Evolutionary conservation across 2,888 invertebrate genomes (phyloP).

Genomic region (Tineola bisselliella): DNA sequence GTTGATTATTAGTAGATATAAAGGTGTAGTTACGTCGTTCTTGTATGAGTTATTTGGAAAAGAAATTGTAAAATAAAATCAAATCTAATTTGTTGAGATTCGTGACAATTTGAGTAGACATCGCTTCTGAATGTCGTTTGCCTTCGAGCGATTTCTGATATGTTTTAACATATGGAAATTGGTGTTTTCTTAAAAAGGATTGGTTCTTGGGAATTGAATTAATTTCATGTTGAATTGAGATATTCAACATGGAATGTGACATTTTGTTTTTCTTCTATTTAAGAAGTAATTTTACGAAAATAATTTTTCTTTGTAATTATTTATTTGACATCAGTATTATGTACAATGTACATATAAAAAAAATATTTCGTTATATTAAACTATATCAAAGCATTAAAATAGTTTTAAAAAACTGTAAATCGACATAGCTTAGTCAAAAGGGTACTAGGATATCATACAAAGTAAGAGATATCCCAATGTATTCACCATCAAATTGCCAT

Average conservation of each 20-base stretch:
- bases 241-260: background rate
- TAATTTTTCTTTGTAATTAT: too few relatives aligned
- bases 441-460: background rate
- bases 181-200: constrained; percentile 8
- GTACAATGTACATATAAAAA: too few relatives aligned
- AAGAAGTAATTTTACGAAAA: background rate
- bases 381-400: too few relatives aligned
- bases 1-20: background rate
- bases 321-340: too few relatives aligned
- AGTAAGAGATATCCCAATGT: constrained; percentile 3
- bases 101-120: constrained; percentile 42
- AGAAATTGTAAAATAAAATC: constrained; percentile 63
- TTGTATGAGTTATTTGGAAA: constrained; percentile 26
- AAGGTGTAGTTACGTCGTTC: constrained; percentile 19
- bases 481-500: constrained; percentile 16
- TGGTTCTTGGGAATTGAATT: background rate
- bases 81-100: constrained; percentile 49
- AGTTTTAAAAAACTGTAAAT: too few relatives aligned
- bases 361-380: too few relatives aligned
- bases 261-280: background rate
- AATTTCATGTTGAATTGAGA: background rate
- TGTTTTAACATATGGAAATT: constrained; percentile 12
- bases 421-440: too few relatives aligned
- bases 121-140: constrained; percentile 18
- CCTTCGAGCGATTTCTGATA: constrained; percentile 12